Evolutionary conservation across 2,113 vertebrate species (phyloP).

Genomic region (Phalacrocorax brasilianus): DNA sequence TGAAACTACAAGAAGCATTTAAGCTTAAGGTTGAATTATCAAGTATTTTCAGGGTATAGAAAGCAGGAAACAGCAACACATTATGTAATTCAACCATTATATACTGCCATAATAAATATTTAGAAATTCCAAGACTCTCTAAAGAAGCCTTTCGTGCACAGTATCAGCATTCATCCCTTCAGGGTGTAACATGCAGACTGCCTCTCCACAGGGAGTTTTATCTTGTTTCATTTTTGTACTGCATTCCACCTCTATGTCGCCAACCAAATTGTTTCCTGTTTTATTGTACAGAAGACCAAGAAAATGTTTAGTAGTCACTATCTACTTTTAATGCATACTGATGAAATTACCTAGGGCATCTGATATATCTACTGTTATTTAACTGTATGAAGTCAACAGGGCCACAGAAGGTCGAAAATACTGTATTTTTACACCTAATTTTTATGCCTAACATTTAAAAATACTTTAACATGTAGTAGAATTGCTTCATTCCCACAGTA

Average conservation of each 20-base stretch:
- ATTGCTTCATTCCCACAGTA: neutral
- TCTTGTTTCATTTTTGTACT: slow-evolving; percentile 72
- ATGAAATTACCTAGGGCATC: slow-evolving; percentile 48
- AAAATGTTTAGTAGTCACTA: slow-evolving; percentile 53
- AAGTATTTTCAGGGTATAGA: slow-evolving; percentile 61
- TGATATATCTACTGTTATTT: slow-evolving; percentile 12
- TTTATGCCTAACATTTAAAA: neutral
- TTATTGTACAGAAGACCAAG: slow-evolving; percentile 63
- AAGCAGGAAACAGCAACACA: slow-evolving; percentile 70
- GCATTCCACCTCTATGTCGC: slow-evolving; percentile 68
- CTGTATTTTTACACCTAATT: neutral
- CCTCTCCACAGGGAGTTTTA: slow-evolving; percentile 66
- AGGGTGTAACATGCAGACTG: slow-evolving; percentile 60
- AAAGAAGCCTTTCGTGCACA: slow-evolving; percentile 68
- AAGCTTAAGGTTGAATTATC: slow-evolving; percentile 60
- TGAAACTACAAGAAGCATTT: slow-evolving; percentile 30
- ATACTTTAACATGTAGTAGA: neutral
- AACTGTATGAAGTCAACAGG: neutral
- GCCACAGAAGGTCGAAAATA: neutral
- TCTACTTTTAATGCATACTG: slow-evolving; percentile 57
- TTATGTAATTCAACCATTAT: slow-evolving; percentile 67
- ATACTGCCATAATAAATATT: slow-evolving; percentile 77
- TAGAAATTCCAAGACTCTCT: slow-evolving; percentile 68
- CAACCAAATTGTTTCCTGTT: slow-evolving; percentile 75
- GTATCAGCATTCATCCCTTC: slow-evolving; percentile 70